Evolutionary conservation across 1,140 invertebrate species (phyloP).

Genomic region (Megalonaias nervosa): DNA sequence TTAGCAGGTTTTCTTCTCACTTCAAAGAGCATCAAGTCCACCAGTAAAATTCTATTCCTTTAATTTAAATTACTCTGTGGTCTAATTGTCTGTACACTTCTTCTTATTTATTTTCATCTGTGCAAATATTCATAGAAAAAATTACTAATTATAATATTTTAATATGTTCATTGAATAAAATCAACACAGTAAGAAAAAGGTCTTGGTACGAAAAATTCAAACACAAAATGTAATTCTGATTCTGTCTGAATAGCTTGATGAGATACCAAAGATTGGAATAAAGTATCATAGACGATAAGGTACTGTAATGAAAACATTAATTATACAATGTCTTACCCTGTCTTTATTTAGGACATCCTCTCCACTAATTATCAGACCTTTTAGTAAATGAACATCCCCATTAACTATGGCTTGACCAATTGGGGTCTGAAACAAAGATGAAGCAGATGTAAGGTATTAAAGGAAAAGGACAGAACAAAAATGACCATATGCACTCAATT

Average conservation of each 20-base stretch:
- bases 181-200: not conserved
- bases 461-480: not conserved
- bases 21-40: too few species aligned
- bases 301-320: not conserved
- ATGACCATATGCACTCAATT: not conserved
- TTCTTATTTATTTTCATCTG: too few species aligned
- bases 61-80: too few species aligned
- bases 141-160: not conserved
- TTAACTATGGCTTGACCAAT: slow-evolving; percentile 53
- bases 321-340: slow-evolving; percentile 39
- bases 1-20: too few species aligned
- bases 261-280: not conserved
- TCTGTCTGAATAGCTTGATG: not conserved
- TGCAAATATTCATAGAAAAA: too few species aligned
- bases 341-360: slow-evolving; percentile 51
- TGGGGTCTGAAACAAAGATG: slow-evolving; percentile 45
- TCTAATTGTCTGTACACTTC: too few species aligned
- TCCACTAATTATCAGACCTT: slow-evolving; percentile 40
- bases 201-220: not conserved
- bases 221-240: not conserved
- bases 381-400: slow-evolving; percentile 39
- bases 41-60: too few species aligned
- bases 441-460: not conserved
- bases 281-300: not conserved
- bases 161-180: not conserved